Conservation (phyloP, 1,140 invertebrate genomes). For the Bombus affinis region DNA sequence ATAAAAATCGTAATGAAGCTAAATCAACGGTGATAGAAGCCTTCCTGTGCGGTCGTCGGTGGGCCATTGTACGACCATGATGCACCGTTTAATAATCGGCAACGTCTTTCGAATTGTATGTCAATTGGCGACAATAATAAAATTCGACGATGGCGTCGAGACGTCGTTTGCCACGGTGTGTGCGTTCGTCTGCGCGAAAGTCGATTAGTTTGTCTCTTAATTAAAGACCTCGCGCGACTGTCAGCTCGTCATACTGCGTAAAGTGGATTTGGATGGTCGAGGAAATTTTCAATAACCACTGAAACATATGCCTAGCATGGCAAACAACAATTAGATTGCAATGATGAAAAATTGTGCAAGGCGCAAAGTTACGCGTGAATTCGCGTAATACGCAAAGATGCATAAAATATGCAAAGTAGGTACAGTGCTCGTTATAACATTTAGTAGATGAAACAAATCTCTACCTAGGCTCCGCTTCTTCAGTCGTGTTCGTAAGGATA, state of each 20-base stretch:
- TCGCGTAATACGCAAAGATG: no score
- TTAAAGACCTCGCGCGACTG: slow-evolving; percentile 3
- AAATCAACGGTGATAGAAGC: slow-evolving; percentile 79
- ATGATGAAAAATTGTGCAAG: no score
- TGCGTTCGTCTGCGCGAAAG: slow-evolving; percentile 24
- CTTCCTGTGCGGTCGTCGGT: slow-evolving; percentile 78
- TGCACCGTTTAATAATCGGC: slow-evolving; percentile 68
- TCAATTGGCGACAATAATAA: slow-evolving; percentile 72
- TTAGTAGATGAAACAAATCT: no score
- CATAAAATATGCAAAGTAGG: no score
- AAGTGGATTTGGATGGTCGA: not conserved
- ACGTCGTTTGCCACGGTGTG: not conserved
- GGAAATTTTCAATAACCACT: not conserved
- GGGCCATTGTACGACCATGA: slow-evolving; percentile 64
- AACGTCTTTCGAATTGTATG: slow-evolving; percentile 74
- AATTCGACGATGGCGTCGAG: slow-evolving; percentile 65
- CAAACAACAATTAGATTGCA: no score
- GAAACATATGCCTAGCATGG: not conserved
- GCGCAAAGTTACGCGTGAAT: no score
- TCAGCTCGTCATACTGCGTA: no score
- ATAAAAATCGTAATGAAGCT: slow-evolving; percentile 80
- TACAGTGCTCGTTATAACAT: no score
- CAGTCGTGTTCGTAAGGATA: no score
- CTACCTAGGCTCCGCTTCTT: no score
- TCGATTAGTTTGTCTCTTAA: slow-evolving; percentile 44